phyloP scores from a whole-genome alignment of 1,140 invertebrate genomes.

The Anastatus disparis region DNA sequence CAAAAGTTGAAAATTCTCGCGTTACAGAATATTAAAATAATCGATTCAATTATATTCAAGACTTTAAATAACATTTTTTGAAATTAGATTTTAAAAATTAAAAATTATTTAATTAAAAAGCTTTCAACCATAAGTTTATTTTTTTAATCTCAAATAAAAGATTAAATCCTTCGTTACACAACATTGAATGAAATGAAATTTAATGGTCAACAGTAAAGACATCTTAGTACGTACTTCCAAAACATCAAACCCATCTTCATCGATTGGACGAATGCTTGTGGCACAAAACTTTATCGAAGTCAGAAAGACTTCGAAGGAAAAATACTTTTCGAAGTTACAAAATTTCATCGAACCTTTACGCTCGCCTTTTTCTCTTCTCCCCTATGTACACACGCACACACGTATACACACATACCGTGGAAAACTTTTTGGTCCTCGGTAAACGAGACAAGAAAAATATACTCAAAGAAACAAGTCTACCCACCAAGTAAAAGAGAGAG shows the following conservation, averaged over 20 bases:
- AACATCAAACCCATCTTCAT: slow-evolving; percentile 18
- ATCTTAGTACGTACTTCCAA: background rate
- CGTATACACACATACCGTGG: background rate
- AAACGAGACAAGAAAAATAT: background rate
- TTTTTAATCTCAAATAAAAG: too few species aligned
- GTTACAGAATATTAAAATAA: too few species aligned
- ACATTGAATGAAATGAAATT: background rate
- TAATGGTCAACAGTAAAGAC: background rate
- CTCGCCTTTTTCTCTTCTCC: too few species aligned
- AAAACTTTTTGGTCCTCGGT: background rate
- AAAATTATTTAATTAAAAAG: too few species aligned
- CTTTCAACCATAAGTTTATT: too few species aligned
- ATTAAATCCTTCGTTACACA: background rate
- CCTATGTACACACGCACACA: background rate
- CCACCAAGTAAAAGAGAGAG: too few species aligned
- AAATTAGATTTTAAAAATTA: too few species aligned
- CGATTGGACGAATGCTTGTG: slow-evolving; percentile 3
- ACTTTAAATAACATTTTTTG: too few species aligned
- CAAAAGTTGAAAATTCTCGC: too few species aligned
- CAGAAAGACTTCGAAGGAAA: slow-evolving; percentile 7
- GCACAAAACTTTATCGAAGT: slow-evolving; percentile 8
- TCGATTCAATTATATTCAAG: too few species aligned
- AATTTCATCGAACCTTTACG: slow-evolving; percentile 16
- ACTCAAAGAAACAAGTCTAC: background rate
- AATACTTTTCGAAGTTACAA: slow-evolving; percentile 26